Evolutionary conservation across 2,797 vertebrate genomes (phyloP), one percentile per base, ranked within the genome.

Genomic region (Cynodonichthys magdalenae): DNA sequence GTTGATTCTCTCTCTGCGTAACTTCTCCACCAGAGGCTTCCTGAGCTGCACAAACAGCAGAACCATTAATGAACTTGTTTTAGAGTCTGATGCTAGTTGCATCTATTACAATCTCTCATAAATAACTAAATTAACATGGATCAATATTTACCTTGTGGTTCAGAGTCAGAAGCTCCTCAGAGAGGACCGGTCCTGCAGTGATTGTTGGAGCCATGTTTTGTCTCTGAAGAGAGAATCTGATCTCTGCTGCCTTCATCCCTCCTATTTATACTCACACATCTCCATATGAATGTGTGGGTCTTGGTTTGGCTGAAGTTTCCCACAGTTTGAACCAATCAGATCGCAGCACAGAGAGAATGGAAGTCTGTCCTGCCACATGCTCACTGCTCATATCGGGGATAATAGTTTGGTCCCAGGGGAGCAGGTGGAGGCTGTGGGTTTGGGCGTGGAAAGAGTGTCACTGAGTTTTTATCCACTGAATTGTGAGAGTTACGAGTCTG

Each of bases 311-410:
- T 79, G 60, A 69, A 87, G 79, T 91, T 97, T 96, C 95, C 93
- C 95, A 96, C 95, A 95, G 88, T 95, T 71, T 29, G 31, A 91
- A 87, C 95, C 95, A 96, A 96, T 96, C 90, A 87, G 1, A 64
- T 41, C 62, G 63, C 69, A 36, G 39, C 24, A 24, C 15, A 9
- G 17, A 49, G 45, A 62, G 18, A 69, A 56, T 56, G 39, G 66
- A 69, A 46, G 53, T 56, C 59, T 69, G 10, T 12, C 46, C 65
- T 34, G 29, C 64, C 63, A 77, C 66, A 76, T 66, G 71, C 59
- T 80, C 49, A 48, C 42, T 53, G 39, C 44, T 75, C 74, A 60
- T 50, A 20, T 8, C 10, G 12, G 56, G 63, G 66, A 68, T 63
- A 77, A 76, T 74, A 39, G 69, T 71, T 66, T 55, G 47, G 44